Percentiles rank a stretch among this genome's conserved stretches.
These are phyloP conservation scores for Chromis chromis DNA, from an alignment of 2,797 vertebrate species.

Conservation along the genomic window DNA sequence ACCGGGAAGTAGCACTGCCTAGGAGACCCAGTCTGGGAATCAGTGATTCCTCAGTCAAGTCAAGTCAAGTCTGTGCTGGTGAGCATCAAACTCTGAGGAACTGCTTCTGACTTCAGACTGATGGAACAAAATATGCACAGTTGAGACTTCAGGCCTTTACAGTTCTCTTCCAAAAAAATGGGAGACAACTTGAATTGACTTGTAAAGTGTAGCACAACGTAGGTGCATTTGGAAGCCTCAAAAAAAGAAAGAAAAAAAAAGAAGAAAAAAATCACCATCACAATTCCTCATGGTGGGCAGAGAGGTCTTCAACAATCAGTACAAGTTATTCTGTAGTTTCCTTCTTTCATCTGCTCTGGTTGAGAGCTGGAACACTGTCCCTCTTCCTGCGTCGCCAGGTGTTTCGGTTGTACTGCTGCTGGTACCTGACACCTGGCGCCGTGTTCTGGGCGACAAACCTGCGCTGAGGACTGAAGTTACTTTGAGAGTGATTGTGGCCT, in stretches of 20 bases:
- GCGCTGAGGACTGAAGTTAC: constrained; percentile 69
- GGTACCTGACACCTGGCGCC: constrained; percentile 83
- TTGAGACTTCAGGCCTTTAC: constrained; percentile 7
- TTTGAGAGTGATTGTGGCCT: constrained; percentile 56
- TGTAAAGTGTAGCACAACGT: constrained; percentile 9
- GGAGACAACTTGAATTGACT: constrained; percentile 20
- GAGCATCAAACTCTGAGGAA: constrained; percentile 55
- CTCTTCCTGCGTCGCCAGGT: constrained; percentile 90
- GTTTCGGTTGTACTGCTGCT: constrained; percentile 90
- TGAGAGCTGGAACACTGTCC: constrained; percentile 84
- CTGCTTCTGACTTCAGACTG: constrained; percentile 31
- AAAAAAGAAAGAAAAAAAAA: background rate
- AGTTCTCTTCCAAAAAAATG: constrained; percentile 3
- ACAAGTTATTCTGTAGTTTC: background rate
- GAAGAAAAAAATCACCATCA: background rate
- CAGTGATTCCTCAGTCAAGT: constrained; percentile 29
- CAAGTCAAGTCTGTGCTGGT: constrained; percentile 69
- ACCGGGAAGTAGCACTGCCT: constrained; percentile 28
- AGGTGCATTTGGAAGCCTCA: background rate
- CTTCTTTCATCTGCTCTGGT: constrained; percentile 87
- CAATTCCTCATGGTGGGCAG: background rate
- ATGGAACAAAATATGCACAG: constrained; percentile 27
- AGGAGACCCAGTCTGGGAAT: constrained; percentile 31
- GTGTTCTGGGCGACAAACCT: constrained; percentile 70
- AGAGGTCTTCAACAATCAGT: constrained; percentile 16